Conservation (phyloP, 2,113 vertebrate genomes). For the Odocoileus hemionus region DNA sequence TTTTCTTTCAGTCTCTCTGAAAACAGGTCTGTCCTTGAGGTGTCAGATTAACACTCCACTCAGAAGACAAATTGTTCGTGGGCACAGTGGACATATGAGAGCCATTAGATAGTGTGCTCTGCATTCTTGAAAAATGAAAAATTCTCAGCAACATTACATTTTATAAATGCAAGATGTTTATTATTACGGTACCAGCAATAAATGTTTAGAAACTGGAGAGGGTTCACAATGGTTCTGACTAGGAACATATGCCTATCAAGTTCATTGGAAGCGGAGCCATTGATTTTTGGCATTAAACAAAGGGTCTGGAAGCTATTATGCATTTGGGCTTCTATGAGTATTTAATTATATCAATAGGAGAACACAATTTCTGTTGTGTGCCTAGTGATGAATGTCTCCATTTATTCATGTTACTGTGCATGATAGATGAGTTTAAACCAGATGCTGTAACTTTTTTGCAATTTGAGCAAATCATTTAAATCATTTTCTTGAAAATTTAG, state of each 20-base stretch:
- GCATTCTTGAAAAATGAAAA: conserved; percentile 87
- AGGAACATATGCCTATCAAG: conserved; percentile 84
- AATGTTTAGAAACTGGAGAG: conserved; percentile 88
- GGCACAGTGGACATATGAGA: conserved; percentile 83
- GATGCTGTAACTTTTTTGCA: conserved; percentile 78
- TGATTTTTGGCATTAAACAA: conserved; percentile 86
- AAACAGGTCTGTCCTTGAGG: conserved; percentile 83
- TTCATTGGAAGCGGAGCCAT: conserved; percentile 76
- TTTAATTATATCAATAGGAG: conserved; percentile 87
- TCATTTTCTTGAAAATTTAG: conserved; percentile 72
- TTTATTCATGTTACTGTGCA: conserved; percentile 81
- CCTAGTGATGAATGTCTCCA: conserved; percentile 85
- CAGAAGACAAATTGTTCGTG: conserved; percentile 85
- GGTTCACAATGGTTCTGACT: conserved; percentile 84
- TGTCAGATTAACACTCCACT: conserved; percentile 86
- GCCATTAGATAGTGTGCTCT: conserved; percentile 82
- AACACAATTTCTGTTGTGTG: conserved; percentile 85
- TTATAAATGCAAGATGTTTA: conserved; percentile 90
- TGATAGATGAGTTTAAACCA: conserved; percentile 82
- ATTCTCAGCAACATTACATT: conserved; percentile 86
- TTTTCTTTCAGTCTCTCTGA: conserved; percentile 75
- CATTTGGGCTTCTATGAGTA: conserved; percentile 83
- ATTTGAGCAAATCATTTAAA: conserved; percentile 77
- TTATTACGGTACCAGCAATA: conserved; percentile 86
- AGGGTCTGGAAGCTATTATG: conserved; percentile 86